Evolutionary conservation across 2,888 invertebrate species (phyloP), one percentile per base, ranked within the genome.

Genomic region (Caenorhabditis sulstoni): DNA sequence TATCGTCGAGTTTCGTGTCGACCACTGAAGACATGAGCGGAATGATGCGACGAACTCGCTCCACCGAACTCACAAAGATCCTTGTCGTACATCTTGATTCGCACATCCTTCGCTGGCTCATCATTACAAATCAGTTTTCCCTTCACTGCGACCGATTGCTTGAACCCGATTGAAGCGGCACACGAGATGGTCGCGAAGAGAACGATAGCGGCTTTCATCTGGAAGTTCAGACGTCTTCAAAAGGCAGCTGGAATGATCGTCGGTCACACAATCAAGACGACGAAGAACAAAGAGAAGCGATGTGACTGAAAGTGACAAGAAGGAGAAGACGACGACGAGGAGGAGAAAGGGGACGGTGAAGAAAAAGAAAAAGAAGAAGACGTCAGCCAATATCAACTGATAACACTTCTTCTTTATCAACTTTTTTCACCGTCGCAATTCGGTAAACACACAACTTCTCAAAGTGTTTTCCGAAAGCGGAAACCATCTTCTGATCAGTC

Each of bases 1-100:
- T 77, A 35, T 81, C 83, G 59, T 83, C 83, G 18, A 83, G 57
- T 65, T 83, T 83, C n/a, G 75, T 81, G 59, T 83, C 83, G 18
- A 71, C 62, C 49, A 83, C 83, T 83, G 59, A 7, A 35, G 44
- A 49, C 7, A 55, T n/a, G n/a, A n/a, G n/a, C n/a, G n/a, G n/a
- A 35, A 39, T 66, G 18, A 41, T 37, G 9, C 22, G 16, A 39
- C 3, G n/a, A 53, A 41, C 23, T 39, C 41, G 23, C 44, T 37
- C 39, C 11, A 45, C 11, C n/a, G 41, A 47, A 78, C 81, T 75
- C 35, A 83, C 83, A 74, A 22, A 83, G 59, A 70, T 81, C 83
- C 45, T 84, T 84, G 45, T 84, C 81, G 49, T 81, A 84, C 67
- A 84, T 68, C 57, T 82, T 82, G 9, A 84, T 57, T 14, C 77